Evolutionary conservation across 2,113 vertebrate genomes (phyloP).

Genomic region (Petrocephalus zakoni): DNA sequence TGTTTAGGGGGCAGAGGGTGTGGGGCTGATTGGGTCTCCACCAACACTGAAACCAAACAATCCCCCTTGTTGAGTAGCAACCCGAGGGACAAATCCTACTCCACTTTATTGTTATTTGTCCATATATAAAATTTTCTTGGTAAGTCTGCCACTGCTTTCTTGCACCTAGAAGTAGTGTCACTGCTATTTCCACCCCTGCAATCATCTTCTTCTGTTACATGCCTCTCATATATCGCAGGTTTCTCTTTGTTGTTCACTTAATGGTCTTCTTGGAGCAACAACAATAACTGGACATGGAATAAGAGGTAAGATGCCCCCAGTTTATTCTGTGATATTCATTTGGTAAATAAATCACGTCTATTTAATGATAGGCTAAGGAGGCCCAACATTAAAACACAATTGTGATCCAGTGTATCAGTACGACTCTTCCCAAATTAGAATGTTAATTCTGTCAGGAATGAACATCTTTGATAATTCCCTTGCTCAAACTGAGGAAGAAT

Average conservation of each 20-base stretch:
- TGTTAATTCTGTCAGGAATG: background rate
- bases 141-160: background rate
- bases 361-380: background rate
- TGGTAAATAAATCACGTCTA: background rate
- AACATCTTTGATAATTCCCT: background rate
- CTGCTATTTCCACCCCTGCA: background rate
- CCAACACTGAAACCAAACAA: background rate
- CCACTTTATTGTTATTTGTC: background rate
- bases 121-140: background rate
- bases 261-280: background rate
- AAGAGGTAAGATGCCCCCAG: background rate
- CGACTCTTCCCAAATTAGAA: background rate
- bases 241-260: background rate
- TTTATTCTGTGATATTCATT: background rate
- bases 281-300: background rate
- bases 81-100: background rate
- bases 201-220: background rate
- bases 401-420: background rate
- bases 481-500: background rate
- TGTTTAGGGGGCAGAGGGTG: too few species aligned
- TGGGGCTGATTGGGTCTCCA: background rate
- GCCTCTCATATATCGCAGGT: too few species aligned
- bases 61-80: background rate
- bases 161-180: background rate
- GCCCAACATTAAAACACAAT: background rate